A percentile compares a stretch with the other conserved stretches of the same genome.
Evolutionary conservation across 2,113 vertebrate species (phyloP).

Genomic region (Salvelinus namaycush): DNA sequence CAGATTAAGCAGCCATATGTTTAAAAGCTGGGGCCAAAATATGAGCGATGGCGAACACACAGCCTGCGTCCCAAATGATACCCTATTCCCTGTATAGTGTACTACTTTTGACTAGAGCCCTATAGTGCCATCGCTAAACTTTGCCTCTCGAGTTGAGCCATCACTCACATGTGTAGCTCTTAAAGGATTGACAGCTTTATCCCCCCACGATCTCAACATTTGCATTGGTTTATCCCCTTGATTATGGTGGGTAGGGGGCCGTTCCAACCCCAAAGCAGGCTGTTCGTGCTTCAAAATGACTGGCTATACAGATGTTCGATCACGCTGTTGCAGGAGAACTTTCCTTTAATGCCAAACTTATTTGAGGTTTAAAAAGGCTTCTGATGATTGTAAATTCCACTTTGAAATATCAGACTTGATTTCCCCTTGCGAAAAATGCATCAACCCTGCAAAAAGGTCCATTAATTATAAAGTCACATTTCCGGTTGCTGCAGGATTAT

Average conservation of each 20-base stretch:
- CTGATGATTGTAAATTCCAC: too few species aligned
- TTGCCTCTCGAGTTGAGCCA: constrained; percentile 19
- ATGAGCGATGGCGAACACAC: not conserved
- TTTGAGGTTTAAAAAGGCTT: too few species aligned
- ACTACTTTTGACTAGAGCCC: not conserved
- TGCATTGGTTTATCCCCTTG: constrained; percentile 21
- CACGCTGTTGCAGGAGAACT: too few species aligned
- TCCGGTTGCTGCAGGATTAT: too few species aligned
- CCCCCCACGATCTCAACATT: constrained; percentile 37
- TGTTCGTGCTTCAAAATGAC: not conserved
- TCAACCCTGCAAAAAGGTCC: too few species aligned
- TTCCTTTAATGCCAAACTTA: too few species aligned
- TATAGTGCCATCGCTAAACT: constrained; percentile 17
- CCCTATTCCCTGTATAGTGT: too few species aligned
- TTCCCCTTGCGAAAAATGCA: too few species aligned
- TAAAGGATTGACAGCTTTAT: constrained; percentile 46
- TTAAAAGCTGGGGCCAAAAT: constrained; percentile 22
- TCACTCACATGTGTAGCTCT: constrained; percentile 37
- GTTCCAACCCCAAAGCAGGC: not conserved
- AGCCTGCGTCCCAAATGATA: not conserved
- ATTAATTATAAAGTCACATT: too few species aligned
- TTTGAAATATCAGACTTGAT: too few species aligned
- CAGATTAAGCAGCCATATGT: constrained; percentile 41
- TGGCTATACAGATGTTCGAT: not conserved
- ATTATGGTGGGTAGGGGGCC: not conserved